Percentiles rank a stretch among this genome's conserved stretches.
Conservation (phyloP, 2,888 invertebrate genomes). For the Diaperis boleti region DNA sequence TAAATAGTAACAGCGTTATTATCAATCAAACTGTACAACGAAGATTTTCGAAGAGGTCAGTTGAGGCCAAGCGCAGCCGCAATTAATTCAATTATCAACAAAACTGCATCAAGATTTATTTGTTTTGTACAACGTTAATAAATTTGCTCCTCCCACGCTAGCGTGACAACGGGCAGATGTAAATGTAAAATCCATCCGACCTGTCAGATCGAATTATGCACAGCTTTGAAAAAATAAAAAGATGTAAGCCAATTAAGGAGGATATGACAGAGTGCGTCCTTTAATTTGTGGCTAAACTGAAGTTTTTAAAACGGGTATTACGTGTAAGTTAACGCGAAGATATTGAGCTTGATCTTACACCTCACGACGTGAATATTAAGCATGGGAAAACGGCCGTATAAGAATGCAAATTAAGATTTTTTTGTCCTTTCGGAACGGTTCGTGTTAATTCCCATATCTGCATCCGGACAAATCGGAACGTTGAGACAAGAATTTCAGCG, state of each 20-base stretch:
- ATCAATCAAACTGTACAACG: neutral
- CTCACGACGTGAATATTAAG: conserved; percentile 36
- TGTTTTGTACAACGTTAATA: conserved; percentile 6
- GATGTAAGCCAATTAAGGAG: conserved; percentile 7
- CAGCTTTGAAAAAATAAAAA: conserved; percentile 3
- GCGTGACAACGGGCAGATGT: neutral
- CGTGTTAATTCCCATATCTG: conserved; percentile 22
- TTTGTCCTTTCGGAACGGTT: conserved; percentile 14
- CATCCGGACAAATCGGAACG: conserved; percentile 16
- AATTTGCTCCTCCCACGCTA: conserved; percentile 7
- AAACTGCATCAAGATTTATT: conserved; percentile 10
- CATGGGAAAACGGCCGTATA: conserved; percentile 32
- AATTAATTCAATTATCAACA: conserved; percentile 8
- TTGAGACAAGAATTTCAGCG: conserved; percentile 11
- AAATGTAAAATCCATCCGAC: conserved; percentile 5
- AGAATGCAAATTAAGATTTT: conserved; percentile 35
- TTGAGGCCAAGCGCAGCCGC: neutral
- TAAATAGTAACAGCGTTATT: too few relatives aligned
- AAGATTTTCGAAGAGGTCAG: neutral
- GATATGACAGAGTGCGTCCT: conserved; percentile 21
- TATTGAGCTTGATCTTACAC: conserved; percentile 26
- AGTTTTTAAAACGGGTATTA: conserved; percentile 14
- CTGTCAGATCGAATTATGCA: conserved; percentile 12
- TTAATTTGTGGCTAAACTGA: conserved; percentile 18
- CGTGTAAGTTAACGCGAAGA: conserved; percentile 9